Evolutionary conservation across 2,888 invertebrate genomes (phyloP), one percentile per base, ranked within the genome.

Genomic region (Chydorus sphaericus): DNA sequence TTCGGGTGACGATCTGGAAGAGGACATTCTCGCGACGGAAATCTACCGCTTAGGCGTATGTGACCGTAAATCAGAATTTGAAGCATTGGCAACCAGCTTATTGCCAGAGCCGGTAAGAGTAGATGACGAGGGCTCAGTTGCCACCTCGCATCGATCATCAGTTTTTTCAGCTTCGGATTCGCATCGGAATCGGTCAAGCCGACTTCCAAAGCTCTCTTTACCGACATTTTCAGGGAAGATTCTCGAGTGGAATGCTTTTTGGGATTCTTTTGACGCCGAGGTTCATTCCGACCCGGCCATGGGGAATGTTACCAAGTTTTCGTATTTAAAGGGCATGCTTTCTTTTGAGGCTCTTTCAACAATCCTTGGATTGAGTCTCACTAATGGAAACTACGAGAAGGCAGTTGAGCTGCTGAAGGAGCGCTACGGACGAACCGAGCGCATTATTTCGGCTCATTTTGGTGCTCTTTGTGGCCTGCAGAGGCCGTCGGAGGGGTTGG

Each of bases 171-270:
- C n/a, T n/a, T n/a, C n/a, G n/a, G n/a, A n/a, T n/a, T n/a, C n/a
- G n/a, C n/a, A n/a, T n/a, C n/a, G n/a, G n/a, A n/a, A n/a, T n/a
- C n/a, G n/a, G n/a, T n/a, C n/a, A n/a, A n/a, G n/a, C n/a, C n/a
- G 30, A 14, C 48, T 48, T 2, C 54, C 54, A 3, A 54, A 54
- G 18, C 18, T 54, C 18, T 30, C 39, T 29, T 31, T 54, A 29
- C 54, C 54, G 18, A 44, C 39, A 16, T 54, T 54, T 30, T 20
- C 28, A n/a, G 54, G 54, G 14, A 44, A 29, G 16, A 44, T 54
- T 20, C 30, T 54, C 16, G 48, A 28, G 48, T 54, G 48, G 55
- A 44, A 44, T 10, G 44, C 44, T 20, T 55, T 55, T 26, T 55
- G 54, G 54, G 54, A 54, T 26, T 26, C 48, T 3, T 55, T 55